Evolutionary conservation across 2,113 vertebrate genomes (phyloP), one percentile per base, ranked within the genome.

Genomic region (Tachycineta bicolor): DNA sequence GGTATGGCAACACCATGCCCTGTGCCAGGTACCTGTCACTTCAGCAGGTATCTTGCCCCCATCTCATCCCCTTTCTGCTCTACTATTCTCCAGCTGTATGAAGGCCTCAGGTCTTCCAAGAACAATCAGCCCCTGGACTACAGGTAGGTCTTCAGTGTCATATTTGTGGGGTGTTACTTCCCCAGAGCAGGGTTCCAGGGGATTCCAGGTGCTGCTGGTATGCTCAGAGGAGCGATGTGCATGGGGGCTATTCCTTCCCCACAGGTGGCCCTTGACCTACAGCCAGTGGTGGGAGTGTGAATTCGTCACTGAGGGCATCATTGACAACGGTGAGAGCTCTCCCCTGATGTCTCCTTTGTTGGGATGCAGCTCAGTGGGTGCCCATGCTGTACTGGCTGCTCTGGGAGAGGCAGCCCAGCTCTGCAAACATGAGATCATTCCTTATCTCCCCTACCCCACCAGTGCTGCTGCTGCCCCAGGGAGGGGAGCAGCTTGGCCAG

Each of bases 221-320:
- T 37, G 58, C 46, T 73, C 0, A 0, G 55, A 73, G n/a, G 25
- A 77, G 11, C 22, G 34, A 43, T 41, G 29, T 62, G 6, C 56
- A 43, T 39, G 26, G 26, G 26, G 47, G 22, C 33, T 83, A 29
- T 75, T 37, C 6, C 39, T 84, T 81, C 9, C 43, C 59, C 11
- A 4, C 90, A 99, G 99, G 96, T 99, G 99, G 99, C 99, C 99
- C 18, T 97, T 98, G 65, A 98, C 97, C 53, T 98, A 99, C 52
- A 98, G 97, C 90, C 99, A 99, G 96, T 99, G 99, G 99, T 99
- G 99, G 99, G 98, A 99, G 60, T 99, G 99, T 4, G 99, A 99
- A 82, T 99, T 99, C 96, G 98, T 99, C 52, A 98, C 98, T 0
- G 99, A 99, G 96, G 99, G 99, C 87, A 99, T 99, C 96, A 97